Base-by-base conservation (phyloP, 92 coral and sea anemone species). In the Epizoanthus illoricatus region DNA sequence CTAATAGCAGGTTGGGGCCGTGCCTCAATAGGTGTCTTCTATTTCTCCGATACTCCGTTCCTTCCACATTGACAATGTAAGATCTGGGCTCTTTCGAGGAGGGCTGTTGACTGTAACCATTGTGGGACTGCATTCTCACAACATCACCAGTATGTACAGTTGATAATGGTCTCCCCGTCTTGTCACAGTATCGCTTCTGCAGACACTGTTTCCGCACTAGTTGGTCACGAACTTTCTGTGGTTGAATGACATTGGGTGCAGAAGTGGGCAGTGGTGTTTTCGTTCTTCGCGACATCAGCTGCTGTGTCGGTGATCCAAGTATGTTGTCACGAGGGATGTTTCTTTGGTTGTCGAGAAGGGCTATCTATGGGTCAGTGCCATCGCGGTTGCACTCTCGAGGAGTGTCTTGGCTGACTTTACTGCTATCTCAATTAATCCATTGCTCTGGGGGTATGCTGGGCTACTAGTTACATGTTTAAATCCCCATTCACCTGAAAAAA, bases 261-360 rank as follows among this genome's bases (percentile, higher is more conserved):
- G 36, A 23, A 8, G 54, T 43, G 4, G 88, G 88, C 55, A 80
- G 33, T 19, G 69, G 13, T 20, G 87, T 62, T 69, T 83, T 87
- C 41, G 80, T 74, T 5, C 90, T 67, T 68, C 87, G 33, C 3
- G 85, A 76, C 87, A 84, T 76, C 68, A 87, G n/a, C 41, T 81
- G 76, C 76, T 84, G 85, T 20, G 86, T 84, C 52, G 91, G 91
- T 16, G 84, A 80, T 40, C 86, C 88, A 8, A 85, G 71, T 1
- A 62, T 41, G 33, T 80, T 70, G 60, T 88, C 81, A 15, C 87
- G 23, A 10, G 80, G 73, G 65, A 79, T 73, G 63, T 88, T 85
- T 7, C 86, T 47, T 24, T 68, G 86, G 54, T 85, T 88, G n/a
- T n/a, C n/a, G 24, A 85, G 73, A 1, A 85, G 71, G 55, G 83